A percentile compares a stretch with the other conserved stretches of the same genome.
Conservation (phyloP, 2,888 invertebrate species). For the Plagodis pulveraria region DNA sequence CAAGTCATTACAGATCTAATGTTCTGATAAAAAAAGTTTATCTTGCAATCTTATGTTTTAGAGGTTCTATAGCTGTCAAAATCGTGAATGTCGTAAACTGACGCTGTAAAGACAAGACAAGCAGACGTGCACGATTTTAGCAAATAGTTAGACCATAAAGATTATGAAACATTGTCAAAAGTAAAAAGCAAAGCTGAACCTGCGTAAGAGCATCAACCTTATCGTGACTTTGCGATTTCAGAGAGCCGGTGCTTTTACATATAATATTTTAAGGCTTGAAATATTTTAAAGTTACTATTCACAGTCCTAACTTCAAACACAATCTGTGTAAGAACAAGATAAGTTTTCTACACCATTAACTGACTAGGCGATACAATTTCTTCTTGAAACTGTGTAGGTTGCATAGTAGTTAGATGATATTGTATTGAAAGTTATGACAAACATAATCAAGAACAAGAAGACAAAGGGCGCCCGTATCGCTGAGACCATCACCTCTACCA, state of each 20-base stretch:
- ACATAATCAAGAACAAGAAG: too few species aligned
- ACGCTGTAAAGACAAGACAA: constrained; percentile 20
- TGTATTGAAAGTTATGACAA: too few species aligned
- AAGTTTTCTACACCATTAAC: too few species aligned
- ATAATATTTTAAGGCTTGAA: background rate
- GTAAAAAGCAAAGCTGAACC: constrained; percentile 7
- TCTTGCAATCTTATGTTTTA: constrained; percentile 7
- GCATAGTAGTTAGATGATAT: too few species aligned
- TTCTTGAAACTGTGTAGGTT: too few species aligned
- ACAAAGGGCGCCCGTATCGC: too few species aligned
- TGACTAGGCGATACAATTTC: too few species aligned
- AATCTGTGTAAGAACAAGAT: too few species aligned
- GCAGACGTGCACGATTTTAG: constrained; percentile 23
- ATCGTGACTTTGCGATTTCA: constrained; percentile 10
- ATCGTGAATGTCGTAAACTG: constrained; percentile 19
- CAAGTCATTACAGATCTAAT: too few species aligned
- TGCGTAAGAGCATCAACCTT: background rate
- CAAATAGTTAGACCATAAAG: constrained; percentile 12
- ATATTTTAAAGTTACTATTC: too few species aligned
- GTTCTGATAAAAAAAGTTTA: constrained; percentile 4
- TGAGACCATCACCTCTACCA: too few species aligned
- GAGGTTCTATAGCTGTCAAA: constrained; percentile 16
- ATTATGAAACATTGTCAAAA: constrained; percentile 16
- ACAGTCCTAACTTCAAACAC: too few species aligned
- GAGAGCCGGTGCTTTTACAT: background rate